These are phyloP conservation scores for Dolichotis patagonum DNA, from an alignment of 2,113 vertebrate genomes.

Conservation along the genomic window DNA sequence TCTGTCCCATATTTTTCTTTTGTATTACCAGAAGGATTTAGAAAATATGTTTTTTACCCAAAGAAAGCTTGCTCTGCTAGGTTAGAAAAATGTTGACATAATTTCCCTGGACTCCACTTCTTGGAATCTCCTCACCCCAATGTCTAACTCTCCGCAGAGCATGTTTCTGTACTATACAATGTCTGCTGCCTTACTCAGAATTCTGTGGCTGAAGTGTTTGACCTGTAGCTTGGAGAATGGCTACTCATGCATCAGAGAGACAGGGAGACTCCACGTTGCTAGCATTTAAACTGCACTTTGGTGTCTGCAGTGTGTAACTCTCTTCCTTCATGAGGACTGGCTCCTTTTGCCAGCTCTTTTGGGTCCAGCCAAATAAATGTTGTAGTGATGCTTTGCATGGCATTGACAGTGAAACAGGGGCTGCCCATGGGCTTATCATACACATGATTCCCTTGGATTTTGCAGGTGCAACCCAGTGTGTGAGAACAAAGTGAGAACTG, in stretches of 20 bases:
- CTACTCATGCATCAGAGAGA: too few relatives aligned
- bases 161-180: background rate
- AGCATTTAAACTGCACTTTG: background rate
- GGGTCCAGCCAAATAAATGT: background rate
- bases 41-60: background rate
- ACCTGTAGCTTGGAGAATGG: background rate
- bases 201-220: background rate
- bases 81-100: constrained; percentile 50
- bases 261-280: background rate
- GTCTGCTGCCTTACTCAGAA: background rate
- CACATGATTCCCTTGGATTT: accelerated
- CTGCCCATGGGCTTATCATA: background rate
- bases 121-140: background rate
- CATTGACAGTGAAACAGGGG: accelerated
- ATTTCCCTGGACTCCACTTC: background rate
- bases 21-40: constrained; percentile 21
- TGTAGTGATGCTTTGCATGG: accelerated
- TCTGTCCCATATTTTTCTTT: background rate
- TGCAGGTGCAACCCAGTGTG: background rate
- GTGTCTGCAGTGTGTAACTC: background rate
- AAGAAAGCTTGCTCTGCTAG: background rate
- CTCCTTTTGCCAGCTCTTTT: background rate
- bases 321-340: background rate
- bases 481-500: accelerated
- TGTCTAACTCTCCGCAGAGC: background rate